Percentiles rank a stretch among this genome's conserved stretches.
Conservation (phyloP, 64 coral and sea anemone species). For the Montipora efflorescens region DNA sequence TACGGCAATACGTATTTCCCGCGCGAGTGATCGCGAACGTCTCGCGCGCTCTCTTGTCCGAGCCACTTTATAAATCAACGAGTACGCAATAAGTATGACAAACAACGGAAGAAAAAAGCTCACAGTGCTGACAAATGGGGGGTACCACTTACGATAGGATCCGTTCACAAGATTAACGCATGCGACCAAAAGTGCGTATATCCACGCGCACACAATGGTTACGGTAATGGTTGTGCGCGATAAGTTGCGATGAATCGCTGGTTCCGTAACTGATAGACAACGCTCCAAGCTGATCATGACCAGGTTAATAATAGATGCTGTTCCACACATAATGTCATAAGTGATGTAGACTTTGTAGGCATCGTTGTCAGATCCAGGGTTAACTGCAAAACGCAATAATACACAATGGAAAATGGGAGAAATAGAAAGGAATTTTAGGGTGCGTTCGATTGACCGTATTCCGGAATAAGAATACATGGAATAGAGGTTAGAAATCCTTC, state of each 20-base stretch:
- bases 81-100: constrained; percentile 83
- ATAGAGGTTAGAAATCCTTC: too few species aligned
- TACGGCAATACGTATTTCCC: constrained; percentile 92
- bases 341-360: constrained; percentile 88
- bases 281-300: constrained; percentile 95
- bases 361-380: not conserved
- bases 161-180: constrained; percentile 47
- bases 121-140: constrained; percentile 70
- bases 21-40: constrained; percentile 69
- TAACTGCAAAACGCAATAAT: not conserved
- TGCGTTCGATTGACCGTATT: too few species aligned
- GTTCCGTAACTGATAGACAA: constrained; percentile 88
- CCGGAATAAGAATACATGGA: too few species aligned
- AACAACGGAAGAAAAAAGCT: constrained; percentile 90
- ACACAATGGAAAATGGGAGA: not conserved
- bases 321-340: constrained; percentile 90
- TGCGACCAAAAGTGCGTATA: constrained; percentile 66
- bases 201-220: constrained; percentile 74
- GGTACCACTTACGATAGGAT: constrained; percentile 71
- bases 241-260: constrained; percentile 90
- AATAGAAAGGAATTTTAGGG: too few species aligned
- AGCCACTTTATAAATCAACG: constrained; percentile 86
- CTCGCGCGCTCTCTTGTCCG: constrained; percentile 68
- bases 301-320: constrained; percentile 92
- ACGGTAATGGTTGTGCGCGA: constrained; percentile 58